These are phyloP conservation scores for Chrysomela aeneicollis DNA, from an alignment of 2,888 invertebrate genomes.

Conservation along the genomic window DNA sequence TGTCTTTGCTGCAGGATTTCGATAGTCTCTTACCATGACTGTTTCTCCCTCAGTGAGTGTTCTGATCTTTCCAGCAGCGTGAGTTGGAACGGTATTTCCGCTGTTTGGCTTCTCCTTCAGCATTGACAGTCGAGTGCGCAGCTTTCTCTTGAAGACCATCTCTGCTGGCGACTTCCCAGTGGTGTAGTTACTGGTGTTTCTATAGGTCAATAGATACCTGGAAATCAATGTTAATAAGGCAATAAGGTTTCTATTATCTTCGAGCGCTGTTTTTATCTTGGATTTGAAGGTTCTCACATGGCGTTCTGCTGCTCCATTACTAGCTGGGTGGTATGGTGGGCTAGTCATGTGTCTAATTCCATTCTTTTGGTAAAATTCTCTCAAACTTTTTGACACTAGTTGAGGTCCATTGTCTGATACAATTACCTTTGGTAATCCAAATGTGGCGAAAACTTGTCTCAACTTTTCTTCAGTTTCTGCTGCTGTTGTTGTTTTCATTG, in stretches of 20 bases:
- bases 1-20: too few relatives aligned
- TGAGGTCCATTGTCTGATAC: constrained; percentile 18
- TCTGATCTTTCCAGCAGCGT: too few relatives aligned
- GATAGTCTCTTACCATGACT: too few relatives aligned
- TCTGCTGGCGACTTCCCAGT: too few relatives aligned
- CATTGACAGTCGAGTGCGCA: too few relatives aligned
- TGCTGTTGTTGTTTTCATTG: constrained; percentile 31
- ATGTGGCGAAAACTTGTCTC: constrained; percentile 19
- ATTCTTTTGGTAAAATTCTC: neutral
- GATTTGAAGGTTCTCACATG: constrained; percentile 24
- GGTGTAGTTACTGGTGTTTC: too few relatives aligned
- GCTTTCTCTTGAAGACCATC: too few relatives aligned
- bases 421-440: constrained; percentile 34
- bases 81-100: too few relatives aligned
- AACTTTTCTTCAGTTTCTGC: constrained; percentile 20
- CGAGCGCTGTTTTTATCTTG: constrained; percentile 16
- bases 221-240: too few relatives aligned
- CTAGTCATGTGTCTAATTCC: constrained; percentile 24
- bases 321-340: constrained; percentile 24
- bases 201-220: too few relatives aligned
- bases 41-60: too few relatives aligned
- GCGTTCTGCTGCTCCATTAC: constrained; percentile 27
- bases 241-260: neutral
- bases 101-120: too few relatives aligned
- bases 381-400: neutral